Percentiles rank a stretch among this genome's conserved stretches.
Evolutionary conservation across 2,113 vertebrate genomes (phyloP).

Genomic region (Corydoras maculifer): DNA sequence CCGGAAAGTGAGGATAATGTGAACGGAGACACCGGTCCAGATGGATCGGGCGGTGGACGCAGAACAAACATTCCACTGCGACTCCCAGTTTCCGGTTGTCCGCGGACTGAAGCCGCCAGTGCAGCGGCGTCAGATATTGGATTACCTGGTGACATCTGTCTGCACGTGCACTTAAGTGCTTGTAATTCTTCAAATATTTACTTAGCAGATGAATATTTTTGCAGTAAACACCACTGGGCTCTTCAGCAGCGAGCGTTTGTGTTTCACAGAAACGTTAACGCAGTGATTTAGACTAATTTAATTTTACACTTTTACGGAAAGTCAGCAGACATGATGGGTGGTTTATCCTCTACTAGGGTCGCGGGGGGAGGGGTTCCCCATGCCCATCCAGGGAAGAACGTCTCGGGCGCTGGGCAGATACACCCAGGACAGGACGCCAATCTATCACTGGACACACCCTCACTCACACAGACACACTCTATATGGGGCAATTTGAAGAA

Average conservation of each 20-base stretch:
- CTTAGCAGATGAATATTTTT: conserved; percentile 46
- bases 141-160: conserved; percentile 50
- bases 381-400: too few species aligned
- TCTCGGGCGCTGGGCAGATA: too few species aligned
- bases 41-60: conserved; percentile 46
- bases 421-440: too few species aligned
- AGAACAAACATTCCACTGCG: conserved; percentile 62
- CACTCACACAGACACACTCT: too few species aligned
- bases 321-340: too few species aligned
- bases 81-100: conserved; percentile 52
- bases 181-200: conserved; percentile 56
- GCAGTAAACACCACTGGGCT: conserved; percentile 46
- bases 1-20: conserved; percentile 34
- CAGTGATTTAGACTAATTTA: conserved; percentile 27
- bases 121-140: conserved; percentile 50
- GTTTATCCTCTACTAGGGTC: too few species aligned
- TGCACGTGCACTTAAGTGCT: conserved; percentile 43
- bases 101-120: conserved; percentile 45
- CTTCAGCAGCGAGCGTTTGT: conserved; percentile 19
- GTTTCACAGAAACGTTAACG: conserved; percentile 22
- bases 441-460: too few species aligned
- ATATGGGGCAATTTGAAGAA: too few species aligned
- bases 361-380: too few species aligned
- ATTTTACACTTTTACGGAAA: not conserved
- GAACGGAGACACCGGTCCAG: conserved; percentile 28